phyloP scores from a whole-genome alignment of 92 coral and sea anemone genomes.

The Porites rus region DNA sequence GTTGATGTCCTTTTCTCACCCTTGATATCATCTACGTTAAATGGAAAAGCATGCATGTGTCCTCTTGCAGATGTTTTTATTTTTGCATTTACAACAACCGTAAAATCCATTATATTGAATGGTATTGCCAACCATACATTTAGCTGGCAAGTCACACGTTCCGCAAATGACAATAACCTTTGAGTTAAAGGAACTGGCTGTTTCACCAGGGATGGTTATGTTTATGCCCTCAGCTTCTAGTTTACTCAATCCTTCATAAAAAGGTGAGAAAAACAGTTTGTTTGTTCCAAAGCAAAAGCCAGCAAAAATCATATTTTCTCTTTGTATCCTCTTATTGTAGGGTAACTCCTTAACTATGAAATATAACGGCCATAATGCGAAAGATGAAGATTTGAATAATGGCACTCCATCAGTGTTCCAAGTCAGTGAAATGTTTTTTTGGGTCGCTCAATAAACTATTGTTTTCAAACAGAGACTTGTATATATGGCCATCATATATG shows the following conservation, averaged over 20 bases:
- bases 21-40: constrained; percentile 42
- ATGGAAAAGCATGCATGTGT: constrained; percentile 55
- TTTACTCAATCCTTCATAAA: constrained; percentile 10
- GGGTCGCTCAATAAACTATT: constrained; percentile 33
- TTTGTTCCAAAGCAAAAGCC: constrained; percentile 72
- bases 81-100: constrained; percentile 67
- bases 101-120: constrained; percentile 69
- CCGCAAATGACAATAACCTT: constrained; percentile 41
- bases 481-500: constrained; percentile 58
- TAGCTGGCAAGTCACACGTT: constrained; percentile 66
- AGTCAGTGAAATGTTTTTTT: constrained; percentile 52
- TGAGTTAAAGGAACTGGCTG: constrained; percentile 14
- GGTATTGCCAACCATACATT: constrained; percentile 56
- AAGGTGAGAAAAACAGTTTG: constrained; percentile 56
- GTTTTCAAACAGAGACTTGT: constrained; percentile 20
- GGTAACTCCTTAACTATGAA: constrained; percentile 67
- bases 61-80: constrained; percentile 48
- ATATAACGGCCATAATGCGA: constrained; percentile 60
- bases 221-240: constrained; percentile 63
- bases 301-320: constrained; percentile 70
- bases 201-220: constrained; percentile 18
- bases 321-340: constrained; percentile 43
- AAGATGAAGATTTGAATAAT: constrained; percentile 69
- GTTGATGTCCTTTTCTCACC: constrained; percentile 48
- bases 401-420: constrained; percentile 76